Evolutionary conservation across 1,140 invertebrate species (phyloP), one percentile per base, ranked within the genome.

Genomic region (Atta colombica): DNA sequence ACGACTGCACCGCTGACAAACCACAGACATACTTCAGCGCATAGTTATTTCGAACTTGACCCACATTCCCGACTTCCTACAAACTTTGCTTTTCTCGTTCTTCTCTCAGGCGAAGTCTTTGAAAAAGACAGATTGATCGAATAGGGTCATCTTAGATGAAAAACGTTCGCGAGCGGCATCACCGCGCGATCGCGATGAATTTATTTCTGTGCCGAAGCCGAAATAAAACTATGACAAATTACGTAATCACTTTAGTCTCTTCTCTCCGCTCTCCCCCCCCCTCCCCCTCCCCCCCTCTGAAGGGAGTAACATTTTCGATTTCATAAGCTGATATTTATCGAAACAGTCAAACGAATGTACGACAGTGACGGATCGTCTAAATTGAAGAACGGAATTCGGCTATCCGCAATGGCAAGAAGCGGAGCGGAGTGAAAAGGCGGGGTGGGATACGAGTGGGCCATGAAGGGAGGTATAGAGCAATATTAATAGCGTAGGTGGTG

Each of bases 401-500:
- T 35, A 45, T 77, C 55, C 55, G 60, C 16, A 39, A 21, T 3
- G 65, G 39, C 28, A n/a, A 49, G 35, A 66, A 18, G 66, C 45
- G 16, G 1, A 10, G 14, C 55, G 16, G 45, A 63, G 45, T 12
- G n/a, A 18, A 66, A 63, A 31, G 49, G 14, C n/a, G 35, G 35
- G 55, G 60, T 61, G 28, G 28, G 55, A 51, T 45, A 63, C 72
- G 85, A 72, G 78, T 85, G 61, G 72, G 65, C 84, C 85, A 71
- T 28, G 66, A 45, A 85, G 66, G 75, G 86, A 77, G 89, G 82
- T 90, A 90, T 88, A 88, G 88, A 87, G 91, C 91, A 94, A 94
- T 94, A 94, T 95, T 95, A 94, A 95, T 94, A 93, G 93, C 94
- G 94, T 94, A 92, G 94, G 94, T 93, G 94, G 93, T 93, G 87